A percentile compares a stretch with the other conserved stretches of the same genome.
These are phyloP conservation scores for Eremophila alpestris DNA, from an alignment of 2,797 vertebrate species.

Conservation along the genomic window DNA sequence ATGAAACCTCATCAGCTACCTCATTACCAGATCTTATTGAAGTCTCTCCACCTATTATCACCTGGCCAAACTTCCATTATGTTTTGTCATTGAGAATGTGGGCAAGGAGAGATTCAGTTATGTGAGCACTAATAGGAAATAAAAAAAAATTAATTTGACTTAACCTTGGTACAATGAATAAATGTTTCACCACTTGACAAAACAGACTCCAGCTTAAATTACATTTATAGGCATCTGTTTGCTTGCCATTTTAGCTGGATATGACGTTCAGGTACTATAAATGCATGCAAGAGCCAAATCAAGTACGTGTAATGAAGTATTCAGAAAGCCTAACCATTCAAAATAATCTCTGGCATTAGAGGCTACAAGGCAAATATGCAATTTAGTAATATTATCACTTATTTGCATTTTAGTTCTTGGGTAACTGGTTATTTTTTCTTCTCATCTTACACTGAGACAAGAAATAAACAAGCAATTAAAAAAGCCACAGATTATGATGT, in stretches of 20 bases:
- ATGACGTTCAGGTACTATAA: neutral
- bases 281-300: neutral
- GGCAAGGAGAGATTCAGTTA: neutral
- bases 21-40: constrained; percentile 49
- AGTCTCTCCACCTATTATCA: constrained; percentile 17
- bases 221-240: neutral
- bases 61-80: constrained; percentile 23
- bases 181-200: neutral
- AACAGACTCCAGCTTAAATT: neutral
- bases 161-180: neutral
- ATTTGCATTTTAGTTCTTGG: neutral
- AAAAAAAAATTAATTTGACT: neutral
- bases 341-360: neutral
- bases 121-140: neutral
- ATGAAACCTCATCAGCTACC: constrained; percentile 37
- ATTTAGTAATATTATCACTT: neutral
- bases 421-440: neutral
- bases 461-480: neutral
- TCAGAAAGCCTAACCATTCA: neutral
- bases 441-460: neutral
- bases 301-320: neutral
- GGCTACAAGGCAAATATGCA: neutral
- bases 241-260: neutral
- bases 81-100: constrained; percentile 11
- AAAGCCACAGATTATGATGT: neutral